Conservation (phyloP, 2,113 vertebrate genomes). For the Perca flavescens region DNA sequence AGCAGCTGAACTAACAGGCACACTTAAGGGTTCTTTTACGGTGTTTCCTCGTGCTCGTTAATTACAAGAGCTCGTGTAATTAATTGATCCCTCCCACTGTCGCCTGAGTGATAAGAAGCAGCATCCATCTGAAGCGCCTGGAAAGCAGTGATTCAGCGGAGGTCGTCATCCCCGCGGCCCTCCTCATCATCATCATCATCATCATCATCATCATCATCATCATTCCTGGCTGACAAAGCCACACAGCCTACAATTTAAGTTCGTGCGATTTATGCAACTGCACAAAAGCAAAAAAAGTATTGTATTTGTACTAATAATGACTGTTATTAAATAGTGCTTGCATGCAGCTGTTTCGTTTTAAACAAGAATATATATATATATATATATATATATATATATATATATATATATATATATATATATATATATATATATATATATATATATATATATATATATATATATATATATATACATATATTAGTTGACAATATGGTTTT, state of each 20-base stretch:
- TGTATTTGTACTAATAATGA: background rate
- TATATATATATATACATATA: no score
- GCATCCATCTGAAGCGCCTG: conserved; percentile 61
- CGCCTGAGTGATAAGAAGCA: conserved; percentile 70
- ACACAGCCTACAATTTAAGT: background rate
- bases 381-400: no score
- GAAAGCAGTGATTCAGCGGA: conserved; percentile 54
- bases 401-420: no score
- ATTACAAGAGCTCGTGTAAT: conserved; percentile 76
- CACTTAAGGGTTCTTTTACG: background rate
- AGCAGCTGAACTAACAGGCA: background rate
- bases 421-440: no score
- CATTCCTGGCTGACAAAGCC: conserved; percentile 14
- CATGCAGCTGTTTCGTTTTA: background rate
- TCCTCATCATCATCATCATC: conserved; percentile 39
- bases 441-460: no score
- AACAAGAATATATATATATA: background rate
- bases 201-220: conserved; percentile 31
- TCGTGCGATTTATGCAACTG: background rate
- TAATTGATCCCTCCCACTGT: conserved; percentile 76
- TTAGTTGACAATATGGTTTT: background rate
- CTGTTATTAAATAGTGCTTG: background rate
- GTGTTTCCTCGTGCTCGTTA: conserved; percentile 64
- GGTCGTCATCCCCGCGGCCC: conserved; percentile 55
- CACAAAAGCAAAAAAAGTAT: background rate